Conservation (phyloP, 2,888 invertebrate species). For the Pyralis farinalis region DNA sequence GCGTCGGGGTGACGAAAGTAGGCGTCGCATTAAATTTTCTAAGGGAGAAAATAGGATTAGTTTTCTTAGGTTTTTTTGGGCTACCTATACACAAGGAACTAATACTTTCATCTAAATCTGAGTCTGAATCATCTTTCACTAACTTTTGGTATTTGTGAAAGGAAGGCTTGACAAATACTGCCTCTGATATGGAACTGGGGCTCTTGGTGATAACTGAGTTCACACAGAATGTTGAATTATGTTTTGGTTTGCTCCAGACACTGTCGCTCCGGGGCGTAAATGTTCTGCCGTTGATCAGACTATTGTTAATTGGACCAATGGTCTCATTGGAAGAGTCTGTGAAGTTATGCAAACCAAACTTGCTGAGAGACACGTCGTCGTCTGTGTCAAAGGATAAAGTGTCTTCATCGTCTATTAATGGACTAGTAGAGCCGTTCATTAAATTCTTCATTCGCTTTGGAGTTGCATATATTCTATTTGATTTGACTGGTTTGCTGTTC, state of each 20-base stretch:
- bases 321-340: conserved; percentile 65
- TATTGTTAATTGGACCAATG: conserved; percentile 40
- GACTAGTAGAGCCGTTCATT: conserved; percentile 35
- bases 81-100: conserved; percentile 74
- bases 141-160: conserved; percentile 66
- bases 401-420: conserved; percentile 47
- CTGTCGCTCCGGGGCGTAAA: conserved; percentile 57
- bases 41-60: conserved; percentile 70
- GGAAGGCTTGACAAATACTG: conserved; percentile 60
- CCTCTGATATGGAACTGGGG: conserved; percentile 54
- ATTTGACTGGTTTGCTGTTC: conserved; percentile 31
- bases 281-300: conserved; percentile 52
- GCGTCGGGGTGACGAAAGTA: conserved; percentile 62
- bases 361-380: conserved; percentile 68
- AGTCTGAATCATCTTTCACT: conserved; percentile 65
- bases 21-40: conserved; percentile 75
- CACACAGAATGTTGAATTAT: conserved; percentile 64
- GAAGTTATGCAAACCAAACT: conserved; percentile 64
- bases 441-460: conserved; percentile 53
- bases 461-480: conserved; percentile 29
- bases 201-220: conserved; percentile 52
- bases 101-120: conserved; percentile 78
- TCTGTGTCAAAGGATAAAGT: conserved; percentile 56
- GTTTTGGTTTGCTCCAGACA: conserved; percentile 61
- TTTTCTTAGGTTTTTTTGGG: conserved; percentile 55